phyloP scores from a whole-genome alignment of 2,113 vertebrate genomes.

The Galemys pyrenaicus region DNA sequence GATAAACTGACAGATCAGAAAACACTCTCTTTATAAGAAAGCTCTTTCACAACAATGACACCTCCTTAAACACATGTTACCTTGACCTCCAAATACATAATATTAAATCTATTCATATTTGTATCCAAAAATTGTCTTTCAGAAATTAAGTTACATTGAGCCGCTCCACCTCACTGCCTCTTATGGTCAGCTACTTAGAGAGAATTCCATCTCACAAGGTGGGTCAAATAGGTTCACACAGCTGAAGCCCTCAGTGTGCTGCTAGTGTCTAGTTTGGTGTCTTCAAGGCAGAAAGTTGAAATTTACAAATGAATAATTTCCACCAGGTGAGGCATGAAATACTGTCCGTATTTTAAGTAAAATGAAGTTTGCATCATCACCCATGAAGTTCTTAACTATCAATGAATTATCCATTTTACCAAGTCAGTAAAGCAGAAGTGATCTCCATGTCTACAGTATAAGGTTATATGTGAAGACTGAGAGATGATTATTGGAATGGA shows the following conservation, averaged over 20 bases:
- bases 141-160: conserved; percentile 38
- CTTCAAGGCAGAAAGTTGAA: not conserved
- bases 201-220: not conserved
- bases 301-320: not conserved
- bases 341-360: not conserved
- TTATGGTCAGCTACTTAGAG: not conserved
- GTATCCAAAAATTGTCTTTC: conserved; percentile 43
- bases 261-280: not conserved
- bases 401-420: not conserved
- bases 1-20: conserved; percentile 50
- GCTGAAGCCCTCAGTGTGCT: not conserved
- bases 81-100: not conserved
- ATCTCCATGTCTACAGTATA: not conserved
- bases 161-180: not conserved
- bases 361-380: not conserved
- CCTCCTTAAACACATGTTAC: conserved; percentile 40
- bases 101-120: conserved; percentile 32
- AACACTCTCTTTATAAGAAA: conserved; percentile 20
- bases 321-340: not conserved
- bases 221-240: not conserved
- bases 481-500: not conserved
- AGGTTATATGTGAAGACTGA: not conserved
- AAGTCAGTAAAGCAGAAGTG: not conserved
- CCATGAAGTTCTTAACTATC: not conserved
- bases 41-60: conserved; percentile 6